Evolutionary conservation across 2,797 vertebrate species (phyloP).

Genomic region (Tympanoctomys barrerae): DNA sequence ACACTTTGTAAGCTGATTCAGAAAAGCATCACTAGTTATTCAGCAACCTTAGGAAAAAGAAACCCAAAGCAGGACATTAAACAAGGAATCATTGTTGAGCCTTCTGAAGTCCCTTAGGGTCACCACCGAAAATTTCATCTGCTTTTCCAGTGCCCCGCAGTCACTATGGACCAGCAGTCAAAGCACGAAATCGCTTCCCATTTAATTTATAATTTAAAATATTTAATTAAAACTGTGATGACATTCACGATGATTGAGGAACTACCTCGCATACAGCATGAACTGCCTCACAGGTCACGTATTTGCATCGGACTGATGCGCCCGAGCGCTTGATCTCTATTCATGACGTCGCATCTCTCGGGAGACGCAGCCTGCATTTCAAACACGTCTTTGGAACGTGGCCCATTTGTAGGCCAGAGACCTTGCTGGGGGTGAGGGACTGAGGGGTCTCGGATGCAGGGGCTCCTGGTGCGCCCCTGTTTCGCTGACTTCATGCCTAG

Average conservation of each 20-base stretch:
- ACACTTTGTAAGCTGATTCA: neutral
- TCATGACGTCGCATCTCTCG: neutral
- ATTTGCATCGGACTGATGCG: neutral
- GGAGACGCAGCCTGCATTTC: neutral
- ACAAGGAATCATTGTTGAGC: neutral
- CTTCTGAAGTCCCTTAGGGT: neutral
- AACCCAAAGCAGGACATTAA: neutral
- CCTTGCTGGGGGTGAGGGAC: neutral
- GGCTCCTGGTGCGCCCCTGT: neutral
- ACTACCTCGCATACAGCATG: neutral
- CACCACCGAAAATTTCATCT: neutral
- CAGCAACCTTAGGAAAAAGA: neutral
- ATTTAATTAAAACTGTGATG: neutral
- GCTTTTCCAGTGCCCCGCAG: neutral
- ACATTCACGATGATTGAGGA: neutral
- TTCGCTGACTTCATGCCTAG: neutral
- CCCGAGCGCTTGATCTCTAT: neutral
- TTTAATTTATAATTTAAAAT: neutral
- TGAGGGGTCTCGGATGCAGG: too few species aligned
- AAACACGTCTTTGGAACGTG: neutral
- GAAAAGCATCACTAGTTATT: neutral
- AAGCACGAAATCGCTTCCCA: neutral
- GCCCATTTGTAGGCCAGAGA: neutral
- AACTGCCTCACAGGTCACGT: fast-evolving
- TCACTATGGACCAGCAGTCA: neutral